phyloP scores from a whole-genome alignment of 2,113 vertebrate species.

The Hystrix cristata region DNA sequence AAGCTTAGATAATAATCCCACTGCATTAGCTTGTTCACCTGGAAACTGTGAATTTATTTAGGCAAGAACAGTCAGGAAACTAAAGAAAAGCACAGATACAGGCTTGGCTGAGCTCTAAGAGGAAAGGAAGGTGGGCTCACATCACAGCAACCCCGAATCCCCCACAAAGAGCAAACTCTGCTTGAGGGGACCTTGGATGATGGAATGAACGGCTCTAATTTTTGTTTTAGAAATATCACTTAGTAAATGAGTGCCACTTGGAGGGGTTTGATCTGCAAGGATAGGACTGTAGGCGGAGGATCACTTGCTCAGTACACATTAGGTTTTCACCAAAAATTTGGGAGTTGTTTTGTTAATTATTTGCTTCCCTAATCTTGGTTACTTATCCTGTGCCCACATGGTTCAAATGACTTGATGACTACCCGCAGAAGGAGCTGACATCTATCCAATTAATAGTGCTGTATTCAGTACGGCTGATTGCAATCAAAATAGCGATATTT shows the following conservation, averaged over 20 bases:
- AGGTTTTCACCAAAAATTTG: neutral
- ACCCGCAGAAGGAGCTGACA: conserved; percentile 51
- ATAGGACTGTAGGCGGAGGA: neutral
- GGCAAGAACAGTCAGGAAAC: neutral
- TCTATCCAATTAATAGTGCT: conserved; percentile 63
- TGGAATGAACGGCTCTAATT: neutral
- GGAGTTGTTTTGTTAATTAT: conserved; percentile 44
- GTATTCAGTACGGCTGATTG: conserved; percentile 64
- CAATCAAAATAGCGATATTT: conserved; percentile 68
- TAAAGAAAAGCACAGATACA: neutral
- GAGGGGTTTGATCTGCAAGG: neutral
- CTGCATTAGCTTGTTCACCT: neutral
- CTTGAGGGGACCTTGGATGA: neutral
- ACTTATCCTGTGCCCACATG: neutral
- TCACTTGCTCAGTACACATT: neutral
- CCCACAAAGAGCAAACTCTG: neutral
- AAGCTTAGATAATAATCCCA: neutral
- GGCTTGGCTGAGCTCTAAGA: neutral
- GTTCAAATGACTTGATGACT: conserved; percentile 54
- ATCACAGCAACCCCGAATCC: neutral
- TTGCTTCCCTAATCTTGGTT: conserved; percentile 43
- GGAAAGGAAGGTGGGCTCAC: neutral
- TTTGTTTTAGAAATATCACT: conserved; percentile 40
- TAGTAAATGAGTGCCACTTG: conserved; percentile 5
- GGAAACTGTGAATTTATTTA: neutral